Evolutionary conservation across 1,140 invertebrate species (phyloP).

Genomic region (Yoshiicerus persimilis): DNA sequence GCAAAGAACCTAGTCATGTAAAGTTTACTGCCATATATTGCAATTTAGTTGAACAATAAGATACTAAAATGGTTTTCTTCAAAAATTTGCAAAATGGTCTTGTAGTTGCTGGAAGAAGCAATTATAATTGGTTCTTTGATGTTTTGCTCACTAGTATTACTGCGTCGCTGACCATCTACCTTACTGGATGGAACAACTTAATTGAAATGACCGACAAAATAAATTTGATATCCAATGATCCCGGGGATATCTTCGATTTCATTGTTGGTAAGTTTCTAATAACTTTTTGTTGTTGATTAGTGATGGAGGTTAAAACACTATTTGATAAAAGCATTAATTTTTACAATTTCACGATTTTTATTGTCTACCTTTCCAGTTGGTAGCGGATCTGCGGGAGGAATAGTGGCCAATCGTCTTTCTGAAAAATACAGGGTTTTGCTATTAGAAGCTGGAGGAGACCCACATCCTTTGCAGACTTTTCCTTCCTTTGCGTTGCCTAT

Average conservation of each 20-base stretch:
- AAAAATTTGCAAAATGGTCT: too few species aligned
- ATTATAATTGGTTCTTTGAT: not conserved
- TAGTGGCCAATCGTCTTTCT: not conserved
- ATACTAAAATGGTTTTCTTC: too few species aligned
- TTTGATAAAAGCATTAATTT: not conserved
- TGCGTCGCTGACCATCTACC: not conserved
- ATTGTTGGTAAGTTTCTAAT: not conserved
- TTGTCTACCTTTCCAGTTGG: conserved; percentile 35
- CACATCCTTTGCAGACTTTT: too few species aligned
- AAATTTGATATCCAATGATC: not conserved
- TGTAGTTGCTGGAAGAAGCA: too few species aligned
- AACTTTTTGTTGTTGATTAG: too few species aligned
- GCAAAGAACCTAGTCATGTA: too few species aligned
- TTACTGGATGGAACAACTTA: not conserved
- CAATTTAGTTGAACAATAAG: too few species aligned
- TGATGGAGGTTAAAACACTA: too few species aligned
- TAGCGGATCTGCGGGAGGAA: not conserved
- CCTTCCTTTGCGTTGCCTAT: too few species aligned
- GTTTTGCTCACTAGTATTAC: not conserved
- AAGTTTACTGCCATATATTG: too few species aligned
- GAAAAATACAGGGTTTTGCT: not conserved
- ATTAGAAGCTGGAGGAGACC: not conserved
- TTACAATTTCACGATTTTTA: not conserved
- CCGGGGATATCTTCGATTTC: not conserved
- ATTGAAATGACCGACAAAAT: not conserved